Base-by-base conservation (phyloP, 2,797 vertebrate species). In the Poecilia gillii region DNA sequence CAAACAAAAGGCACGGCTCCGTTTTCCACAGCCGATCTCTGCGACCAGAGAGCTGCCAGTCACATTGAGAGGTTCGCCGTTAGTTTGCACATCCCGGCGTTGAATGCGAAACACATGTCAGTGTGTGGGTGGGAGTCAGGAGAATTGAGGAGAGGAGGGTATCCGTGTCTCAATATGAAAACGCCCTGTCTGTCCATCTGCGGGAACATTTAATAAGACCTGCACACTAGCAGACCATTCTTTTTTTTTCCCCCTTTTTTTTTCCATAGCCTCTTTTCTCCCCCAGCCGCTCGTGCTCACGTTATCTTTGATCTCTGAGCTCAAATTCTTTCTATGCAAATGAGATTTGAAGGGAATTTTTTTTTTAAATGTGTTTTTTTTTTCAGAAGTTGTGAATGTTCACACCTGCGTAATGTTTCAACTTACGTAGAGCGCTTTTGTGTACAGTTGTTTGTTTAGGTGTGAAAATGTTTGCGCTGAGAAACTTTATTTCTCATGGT, bases 51-150 rank as follows among this genome's bases (percentile, higher is more conserved):
- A 51, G 76, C 91, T 94, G 91, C 93, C 92, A 94, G 92, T 93
- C 92, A 92, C 88, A 75, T 77, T 80, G 89, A 91, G 89, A 77
- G 87, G 89, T 93, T 91, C 92, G 94, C 94, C 83, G 51, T 91
- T 87, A 94, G 90, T 94, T 93, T 94, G 94, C 95, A 96, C 95
- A 96, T 96, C 95, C 94, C 93, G 78, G 72, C 89, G 90, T 86
- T 92, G 93, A 96, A 96, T 96, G 94, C 87, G 93, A 96, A 96
- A 95, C 95, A 96, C 95, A 96, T 96, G 96, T 96, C 91, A 91
- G 93, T 88, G 94, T 96, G 95, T 95, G 95, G 93, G 94, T 94
- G 94, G 94, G 93, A 95, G 94, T 94, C 93, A 90, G 91, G 94
- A 95, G 95, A 94, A 95, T 93, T 94, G 93, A 93, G 91, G 89